phyloP scores from a whole-genome alignment of 2,113 vertebrate species.

The Sorex fumeus region DNA sequence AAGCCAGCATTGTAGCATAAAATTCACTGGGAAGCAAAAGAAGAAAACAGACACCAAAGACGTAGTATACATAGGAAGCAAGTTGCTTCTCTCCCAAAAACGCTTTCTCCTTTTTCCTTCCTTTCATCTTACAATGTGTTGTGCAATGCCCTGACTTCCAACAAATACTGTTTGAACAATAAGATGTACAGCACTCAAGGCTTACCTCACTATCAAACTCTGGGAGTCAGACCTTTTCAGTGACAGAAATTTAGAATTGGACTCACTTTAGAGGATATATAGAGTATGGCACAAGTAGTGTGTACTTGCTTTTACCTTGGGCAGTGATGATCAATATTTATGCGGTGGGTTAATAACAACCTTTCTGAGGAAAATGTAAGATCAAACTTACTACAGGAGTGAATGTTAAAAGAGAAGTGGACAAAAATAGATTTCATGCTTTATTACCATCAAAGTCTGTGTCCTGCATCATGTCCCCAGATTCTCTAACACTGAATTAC shows the following conservation, averaged over 20 bases:
- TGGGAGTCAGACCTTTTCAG: conserved; percentile 16
- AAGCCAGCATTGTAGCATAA: conserved; percentile 29
- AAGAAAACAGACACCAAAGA: conserved; percentile 38
- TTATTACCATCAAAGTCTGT: background rate
- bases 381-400: background rate
- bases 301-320: conserved; percentile 28
- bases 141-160: background rate
- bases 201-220: background rate
- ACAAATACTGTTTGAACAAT: conserved; percentile 22
- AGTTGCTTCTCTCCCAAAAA: background rate
- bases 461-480: background rate
- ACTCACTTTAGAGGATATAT: background rate
- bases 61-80: background rate
- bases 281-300: background rate
- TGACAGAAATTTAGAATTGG: conserved; percentile 53
- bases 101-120: conserved; percentile 36
- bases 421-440: conserved; percentile 34
- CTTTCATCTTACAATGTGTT: background rate
- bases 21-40: conserved; percentile 33
- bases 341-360: background rate
- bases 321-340: conserved; percentile 34
- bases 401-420: background rate
- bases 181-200: background rate
- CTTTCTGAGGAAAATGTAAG: background rate
- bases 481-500: background rate